phyloP scores from a whole-genome alignment of 2,888 invertebrate species.

The Stegana nigrithorax region DNA sequence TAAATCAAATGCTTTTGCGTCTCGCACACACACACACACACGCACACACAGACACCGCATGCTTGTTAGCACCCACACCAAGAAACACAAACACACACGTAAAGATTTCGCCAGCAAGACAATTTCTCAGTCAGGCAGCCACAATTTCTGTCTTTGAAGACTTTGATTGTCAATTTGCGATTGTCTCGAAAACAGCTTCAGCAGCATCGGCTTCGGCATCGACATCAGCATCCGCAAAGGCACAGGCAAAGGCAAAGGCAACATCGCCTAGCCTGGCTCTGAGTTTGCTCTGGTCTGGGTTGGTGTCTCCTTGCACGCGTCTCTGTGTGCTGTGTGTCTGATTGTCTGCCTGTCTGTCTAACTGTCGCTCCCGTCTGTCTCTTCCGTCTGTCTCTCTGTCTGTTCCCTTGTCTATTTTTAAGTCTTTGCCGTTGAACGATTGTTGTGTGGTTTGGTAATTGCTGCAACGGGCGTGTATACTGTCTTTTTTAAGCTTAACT shows the following conservation, averaged over 20 bases:
- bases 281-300: slow-evolving; percentile 8
- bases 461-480: slow-evolving; percentile 45
- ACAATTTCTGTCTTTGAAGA: slow-evolving; percentile 54
- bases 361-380: no score
- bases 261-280: background rate
- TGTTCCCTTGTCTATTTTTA: slow-evolving; percentile 56
- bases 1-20: slow-evolving; percentile 60
- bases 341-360: slow-evolving; percentile 14
- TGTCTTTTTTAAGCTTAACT: slow-evolving; percentile 23
- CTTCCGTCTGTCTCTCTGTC: slow-evolving; percentile 24
- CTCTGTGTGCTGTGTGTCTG: background rate
- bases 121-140: slow-evolving; percentile 58
- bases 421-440: slow-evolving; percentile 57
- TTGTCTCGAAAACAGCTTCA: slow-evolving; percentile 48
- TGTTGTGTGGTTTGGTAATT: slow-evolving; percentile 59
- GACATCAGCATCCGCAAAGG: slow-evolving; percentile 24
- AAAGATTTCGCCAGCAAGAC: no score
- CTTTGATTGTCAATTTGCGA: slow-evolving; percentile 60
- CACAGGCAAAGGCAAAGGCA: background rate
- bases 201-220: slow-evolving; percentile 16
- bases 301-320: slow-evolving; percentile 34
- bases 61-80: slow-evolving; percentile 3
- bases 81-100: slow-evolving; percentile 18
- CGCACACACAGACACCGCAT: slow-evolving; percentile 14
- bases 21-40: slow-evolving; percentile 22